phyloP scores from a whole-genome alignment of 2,797 vertebrate genomes.

The Paguma larvata region DNA sequence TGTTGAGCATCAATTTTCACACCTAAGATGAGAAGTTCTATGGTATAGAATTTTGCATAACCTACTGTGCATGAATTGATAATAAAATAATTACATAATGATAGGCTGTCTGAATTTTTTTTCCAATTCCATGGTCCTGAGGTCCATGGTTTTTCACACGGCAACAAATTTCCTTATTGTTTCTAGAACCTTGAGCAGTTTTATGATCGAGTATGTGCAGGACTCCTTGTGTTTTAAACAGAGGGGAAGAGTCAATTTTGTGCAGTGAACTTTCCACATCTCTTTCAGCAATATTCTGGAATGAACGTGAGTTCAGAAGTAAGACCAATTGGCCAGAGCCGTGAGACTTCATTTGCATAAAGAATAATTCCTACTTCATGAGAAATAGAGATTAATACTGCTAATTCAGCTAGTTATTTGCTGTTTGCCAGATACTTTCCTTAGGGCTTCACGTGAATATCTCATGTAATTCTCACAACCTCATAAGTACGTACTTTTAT shows the following conservation, averaged over 20 bases:
- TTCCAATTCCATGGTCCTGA: not conserved
- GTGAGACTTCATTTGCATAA: not conserved
- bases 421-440: not conserved
- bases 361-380: not conserved
- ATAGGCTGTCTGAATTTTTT: not conserved
- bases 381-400: not conserved
- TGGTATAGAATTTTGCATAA: not conserved
- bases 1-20: not conserved
- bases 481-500: too few species aligned
- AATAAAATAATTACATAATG: not conserved
- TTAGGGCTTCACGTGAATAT: accelerated
- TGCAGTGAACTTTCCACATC: not conserved
- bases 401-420: not conserved
- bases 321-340: not conserved
- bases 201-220: not conserved
- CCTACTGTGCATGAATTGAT: not conserved
- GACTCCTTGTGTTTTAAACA: not conserved
- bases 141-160: not conserved
- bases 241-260: not conserved
- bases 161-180: not conserved
- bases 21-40: not conserved
- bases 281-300: not conserved
- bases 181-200: not conserved
- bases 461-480: not conserved
- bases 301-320: not conserved